phyloP scores from a whole-genome alignment of 1,140 invertebrate species.

The Zaprionus lachaisei region DNA sequence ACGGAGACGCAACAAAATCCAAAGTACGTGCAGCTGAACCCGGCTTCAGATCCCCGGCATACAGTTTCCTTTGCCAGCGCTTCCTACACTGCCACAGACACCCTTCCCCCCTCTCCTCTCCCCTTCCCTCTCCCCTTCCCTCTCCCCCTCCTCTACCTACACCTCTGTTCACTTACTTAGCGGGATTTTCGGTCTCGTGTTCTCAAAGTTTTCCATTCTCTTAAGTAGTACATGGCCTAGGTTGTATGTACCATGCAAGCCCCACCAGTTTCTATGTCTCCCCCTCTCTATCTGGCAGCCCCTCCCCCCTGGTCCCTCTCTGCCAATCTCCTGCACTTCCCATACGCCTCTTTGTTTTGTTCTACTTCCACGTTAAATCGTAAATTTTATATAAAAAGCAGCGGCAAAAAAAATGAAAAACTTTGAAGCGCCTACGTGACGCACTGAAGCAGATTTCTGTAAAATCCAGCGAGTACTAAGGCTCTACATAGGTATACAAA shows the following conservation, averaged over 20 bases:
- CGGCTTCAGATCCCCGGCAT: constrained; percentile 6
- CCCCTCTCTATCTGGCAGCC: neutral
- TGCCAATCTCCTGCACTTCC: neutral
- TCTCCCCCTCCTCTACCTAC: neutral
- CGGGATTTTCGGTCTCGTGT: constrained; percentile 77
- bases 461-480: constrained; percentile 32
- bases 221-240: constrained; percentile 70
- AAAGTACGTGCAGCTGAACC: constrained; percentile 80
- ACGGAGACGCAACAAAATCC: constrained; percentile 71
- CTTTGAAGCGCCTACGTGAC: constrained; percentile 84
- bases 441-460: constrained; percentile 73
- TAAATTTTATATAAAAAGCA: constrained; percentile 65
- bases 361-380: constrained; percentile 81
- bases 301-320: neutral
- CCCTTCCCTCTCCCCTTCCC: neutral
- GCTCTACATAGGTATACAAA: constrained; percentile 48
- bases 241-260: constrained; percentile 16
- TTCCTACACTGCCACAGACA: neutral
- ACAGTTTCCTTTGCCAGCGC: neutral
- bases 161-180: constrained; percentile 76
- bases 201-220: constrained; percentile 76
- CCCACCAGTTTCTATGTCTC: constrained; percentile 3
- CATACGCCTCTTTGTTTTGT: constrained; percentile 58
- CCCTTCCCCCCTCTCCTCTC: neutral
- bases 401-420: constrained; percentile 50